phyloP scores from a whole-genome alignment of 2,888 invertebrate genomes.

The Calliscelio sp. region DNA sequence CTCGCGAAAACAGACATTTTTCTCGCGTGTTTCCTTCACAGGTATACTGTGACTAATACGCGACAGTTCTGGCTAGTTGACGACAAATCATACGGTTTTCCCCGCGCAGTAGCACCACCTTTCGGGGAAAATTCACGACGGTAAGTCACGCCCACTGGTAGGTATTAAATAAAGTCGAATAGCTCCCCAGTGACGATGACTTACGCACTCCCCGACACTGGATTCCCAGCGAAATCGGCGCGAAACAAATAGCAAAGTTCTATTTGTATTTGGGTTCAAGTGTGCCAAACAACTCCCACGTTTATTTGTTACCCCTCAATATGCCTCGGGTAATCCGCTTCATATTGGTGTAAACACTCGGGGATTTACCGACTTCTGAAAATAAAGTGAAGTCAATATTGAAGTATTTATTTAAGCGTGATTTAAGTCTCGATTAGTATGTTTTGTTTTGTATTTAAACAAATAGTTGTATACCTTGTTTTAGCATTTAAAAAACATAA shows the following conservation, averaged over 20 bases:
- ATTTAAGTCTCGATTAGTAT: too few relatives aligned
- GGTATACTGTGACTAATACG: slow-evolving; percentile 40
- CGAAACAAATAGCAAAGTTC: slow-evolving; percentile 79
- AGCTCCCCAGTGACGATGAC: slow-evolving; percentile 80
- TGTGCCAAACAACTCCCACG: slow-evolving; percentile 77
- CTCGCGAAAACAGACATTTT: slow-evolving; percentile 23
- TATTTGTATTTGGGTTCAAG: slow-evolving; percentile 71
- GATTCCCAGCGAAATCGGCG: slow-evolving; percentile 69
- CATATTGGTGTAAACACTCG: slow-evolving; percentile 54
- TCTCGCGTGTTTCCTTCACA: slow-evolving; percentile 7
- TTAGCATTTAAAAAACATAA: too few relatives aligned
- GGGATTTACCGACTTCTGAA: slow-evolving; percentile 54
- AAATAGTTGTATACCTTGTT: too few relatives aligned
- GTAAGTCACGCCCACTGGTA: slow-evolving; percentile 77
- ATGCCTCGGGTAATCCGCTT: slow-evolving; percentile 57
- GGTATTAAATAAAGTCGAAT: slow-evolving; percentile 81
- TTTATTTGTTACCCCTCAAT: slow-evolving; percentile 76
- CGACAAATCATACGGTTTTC: slow-evolving; percentile 56
- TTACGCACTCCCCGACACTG: slow-evolving; percentile 73
- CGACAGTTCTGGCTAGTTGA: slow-evolving; percentile 54
- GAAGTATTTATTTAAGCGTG: too few relatives aligned
- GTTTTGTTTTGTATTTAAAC: too few relatives aligned
- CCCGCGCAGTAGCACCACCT: slow-evolving; percentile 49
- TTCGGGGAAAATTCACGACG: slow-evolving; percentile 71
- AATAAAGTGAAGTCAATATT: slow-evolving; percentile 12